Base-by-base conservation (phyloP, 2,888 invertebrate genomes). In the Melitaea athalia region DNA sequence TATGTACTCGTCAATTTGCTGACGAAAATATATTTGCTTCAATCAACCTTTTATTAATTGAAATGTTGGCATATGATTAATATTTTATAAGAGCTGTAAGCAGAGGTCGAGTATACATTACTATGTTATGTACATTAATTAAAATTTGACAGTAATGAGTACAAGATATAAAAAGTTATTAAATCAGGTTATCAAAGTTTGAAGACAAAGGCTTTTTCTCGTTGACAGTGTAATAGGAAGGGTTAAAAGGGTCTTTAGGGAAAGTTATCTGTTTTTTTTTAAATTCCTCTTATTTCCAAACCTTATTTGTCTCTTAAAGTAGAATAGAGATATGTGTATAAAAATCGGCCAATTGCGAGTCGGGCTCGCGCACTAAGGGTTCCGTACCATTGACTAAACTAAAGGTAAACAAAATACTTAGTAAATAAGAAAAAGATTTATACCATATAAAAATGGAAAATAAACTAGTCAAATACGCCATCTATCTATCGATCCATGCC, bases 21-120 rank as follows among this genome's bases (percentile, higher is more conserved):
- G 62, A 67, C 57, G 67, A 15, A 33, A 38, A n/a, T 49, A 62
- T 67, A 49, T 59, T 67, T 67, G 47, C 42, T 57, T 55, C 24
- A 49, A 57, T 47, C 42, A 55, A 62, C 17, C 42, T 62, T 62
- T 55, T 67, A 62, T 55, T 55, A 33, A 55, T 55, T 55, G 53
- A 7, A 55, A 55, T 33, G 33, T 31, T 8, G 33, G 53, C n/a
- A 55, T 33, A 55, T 14, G 33, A 55, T 33, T 14, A 55, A 33
- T 33, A 55, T 55, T 55, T 31, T n/a, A 33, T 55, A 33, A 24
- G 31, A 8, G n/a, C 31, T 33, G 14, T n/a, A 24, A 55, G 53
- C 31, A 24, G 24, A 33, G 14, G 14, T 33, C 33, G 14, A 55
- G 53, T 14, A n/a, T 14, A 31, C 24, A 33, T 55, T n/a, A 33